Evolutionary conservation across 1,140 invertebrate genomes (phyloP).

Genomic region (Drosophila insularis): DNA sequence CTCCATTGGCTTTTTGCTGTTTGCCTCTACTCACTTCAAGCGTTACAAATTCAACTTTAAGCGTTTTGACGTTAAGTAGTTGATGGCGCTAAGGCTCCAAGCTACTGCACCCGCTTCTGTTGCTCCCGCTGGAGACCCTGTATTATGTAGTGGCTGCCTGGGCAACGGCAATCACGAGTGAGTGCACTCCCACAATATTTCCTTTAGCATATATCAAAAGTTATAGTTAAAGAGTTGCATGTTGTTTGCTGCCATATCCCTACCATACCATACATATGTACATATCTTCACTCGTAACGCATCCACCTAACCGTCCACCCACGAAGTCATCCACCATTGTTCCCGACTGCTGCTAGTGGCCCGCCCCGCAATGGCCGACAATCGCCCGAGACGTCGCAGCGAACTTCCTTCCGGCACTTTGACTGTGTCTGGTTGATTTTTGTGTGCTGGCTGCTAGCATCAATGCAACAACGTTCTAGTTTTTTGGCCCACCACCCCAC

Average conservation of each 20-base stretch:
- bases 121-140: conserved; percentile 11
- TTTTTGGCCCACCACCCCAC: conserved; percentile 16
- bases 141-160: conserved; percentile 34
- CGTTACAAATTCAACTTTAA: conserved; percentile 80
- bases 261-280: too few relatives aligned
- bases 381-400: conserved; percentile 23
- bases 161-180: conserved; percentile 68
- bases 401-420: conserved; percentile 70
- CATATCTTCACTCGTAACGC: not conserved
- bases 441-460: conserved; percentile 42
- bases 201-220: conserved; percentile 77
- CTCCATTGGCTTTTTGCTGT: conserved; percentile 75
- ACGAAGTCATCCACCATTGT: conserved; percentile 17
- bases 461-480: conserved; percentile 16
- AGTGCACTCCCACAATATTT: conserved; percentile 76
- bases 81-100: conserved; percentile 47
- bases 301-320: not conserved
- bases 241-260: conserved; percentile 46
- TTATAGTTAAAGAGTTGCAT: conserved; percentile 77
- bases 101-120: conserved; percentile 2
- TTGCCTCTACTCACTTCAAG: conserved; percentile 66
- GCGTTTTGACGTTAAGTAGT: conserved; percentile 79
- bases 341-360: conserved; percentile 16
- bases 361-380: not conserved
- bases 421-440: conserved; percentile 58